phyloP scores from a whole-genome alignment of 1,140 invertebrate species.

The Drosophila seguyi region DNA sequence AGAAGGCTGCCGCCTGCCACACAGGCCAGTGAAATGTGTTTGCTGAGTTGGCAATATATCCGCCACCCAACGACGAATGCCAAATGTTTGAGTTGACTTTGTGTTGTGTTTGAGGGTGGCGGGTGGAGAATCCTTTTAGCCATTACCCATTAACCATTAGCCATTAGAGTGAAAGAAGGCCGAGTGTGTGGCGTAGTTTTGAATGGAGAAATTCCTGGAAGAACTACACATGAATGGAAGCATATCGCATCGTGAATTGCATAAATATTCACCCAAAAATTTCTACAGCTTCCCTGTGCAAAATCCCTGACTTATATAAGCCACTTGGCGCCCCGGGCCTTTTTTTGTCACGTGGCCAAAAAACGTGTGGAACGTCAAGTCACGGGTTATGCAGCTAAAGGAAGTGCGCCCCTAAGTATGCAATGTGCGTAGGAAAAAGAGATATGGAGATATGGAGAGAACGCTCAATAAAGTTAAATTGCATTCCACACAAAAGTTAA shows the following conservation, averaged over 20 bases:
- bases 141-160: conserved; percentile 4
- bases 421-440: background rate
- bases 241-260: conserved; percentile 10
- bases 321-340: background rate
- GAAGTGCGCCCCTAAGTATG: conserved; percentile 23
- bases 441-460: no score
- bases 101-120: no score
- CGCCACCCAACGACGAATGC: conserved; percentile 27
- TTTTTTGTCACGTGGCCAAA: conserved; percentile 22
- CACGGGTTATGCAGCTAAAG: conserved; percentile 4
- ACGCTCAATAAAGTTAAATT: background rate
- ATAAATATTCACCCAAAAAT: conserved; percentile 6
- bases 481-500: conserved; percentile 10
- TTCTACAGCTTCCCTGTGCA: background rate
- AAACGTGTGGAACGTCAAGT: conserved; percentile 4
- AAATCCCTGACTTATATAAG: conserved; percentile 3
- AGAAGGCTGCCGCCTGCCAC: conserved; percentile 10
- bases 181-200: background rate
- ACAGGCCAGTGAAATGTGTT: conserved; percentile 33
- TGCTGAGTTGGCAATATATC: conserved; percentile 37
- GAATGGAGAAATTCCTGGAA: background rate
- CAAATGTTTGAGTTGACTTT: conserved; percentile 2
- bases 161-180: conserved; percentile 6
- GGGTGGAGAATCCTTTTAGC: conserved; percentile 25
- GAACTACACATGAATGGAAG: background rate